Conservation (phyloP, 2,797 vertebrate genomes). For the Myioborus melanocephalus region DNA sequence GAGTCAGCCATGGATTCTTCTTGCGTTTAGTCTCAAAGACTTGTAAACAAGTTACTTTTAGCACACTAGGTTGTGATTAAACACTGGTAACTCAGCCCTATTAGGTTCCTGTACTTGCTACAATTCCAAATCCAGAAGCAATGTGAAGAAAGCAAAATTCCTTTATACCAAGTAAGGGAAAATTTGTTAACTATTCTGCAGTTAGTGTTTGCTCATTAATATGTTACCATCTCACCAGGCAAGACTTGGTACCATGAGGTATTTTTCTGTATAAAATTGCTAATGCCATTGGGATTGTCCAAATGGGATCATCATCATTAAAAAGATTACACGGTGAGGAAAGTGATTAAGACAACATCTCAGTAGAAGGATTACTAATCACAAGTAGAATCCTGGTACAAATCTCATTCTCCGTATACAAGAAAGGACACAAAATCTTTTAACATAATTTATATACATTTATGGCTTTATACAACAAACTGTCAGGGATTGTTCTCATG, state of each 20-base stretch:
- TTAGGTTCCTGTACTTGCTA: conserved; percentile 48
- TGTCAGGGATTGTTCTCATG: conserved; percentile 83
- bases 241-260: conserved; percentile 54
- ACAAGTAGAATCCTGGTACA: conserved; percentile 63
- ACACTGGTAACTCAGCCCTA: conserved; percentile 25
- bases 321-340: conserved; percentile 27
- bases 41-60: conserved; percentile 67
- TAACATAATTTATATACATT: conserved; percentile 87
- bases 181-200: conserved; percentile 35
- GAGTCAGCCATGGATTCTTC: conserved; percentile 56
- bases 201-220: conserved; percentile 60
- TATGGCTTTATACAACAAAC: conserved; percentile 88
- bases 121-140: conserved; percentile 34
- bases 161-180: conserved; percentile 41
- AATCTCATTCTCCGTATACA: conserved; percentile 60
- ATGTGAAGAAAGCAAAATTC: conserved; percentile 38
- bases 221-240: conserved; percentile 15
- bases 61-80: conserved; percentile 44
- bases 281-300: conserved; percentile 64
- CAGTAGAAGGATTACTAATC: conserved; percentile 49
- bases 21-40: conserved; percentile 55
- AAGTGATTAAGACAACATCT: conserved; percentile 19
- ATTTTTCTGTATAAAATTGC: conserved; percentile 61
- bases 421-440: conserved; percentile 75
- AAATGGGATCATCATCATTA: conserved; percentile 51